Conservation (phyloP, 2,888 invertebrate species). For the Leucophenga montana region DNA sequence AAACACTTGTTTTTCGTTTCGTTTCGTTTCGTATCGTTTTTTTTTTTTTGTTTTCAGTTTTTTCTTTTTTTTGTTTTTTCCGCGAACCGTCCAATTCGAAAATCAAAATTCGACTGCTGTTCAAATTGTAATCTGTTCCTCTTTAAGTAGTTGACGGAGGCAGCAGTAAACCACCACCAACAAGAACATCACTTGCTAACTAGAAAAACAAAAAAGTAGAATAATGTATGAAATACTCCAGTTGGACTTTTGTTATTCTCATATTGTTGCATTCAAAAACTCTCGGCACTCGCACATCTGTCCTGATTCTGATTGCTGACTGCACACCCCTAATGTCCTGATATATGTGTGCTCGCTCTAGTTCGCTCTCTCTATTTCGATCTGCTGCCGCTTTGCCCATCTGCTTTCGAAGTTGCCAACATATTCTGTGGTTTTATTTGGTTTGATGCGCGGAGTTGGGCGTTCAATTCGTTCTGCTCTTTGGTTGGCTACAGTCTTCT, state of each 20-base stretch:
- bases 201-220: neutral
- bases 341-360: slow-evolving; percentile 35
- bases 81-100: slow-evolving; percentile 58
- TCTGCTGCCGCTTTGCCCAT: slow-evolving; percentile 52
- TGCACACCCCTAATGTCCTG: slow-evolving; percentile 57
- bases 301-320: slow-evolving; percentile 61
- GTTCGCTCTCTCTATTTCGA: slow-evolving; percentile 36
- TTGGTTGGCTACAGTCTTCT: slow-evolving; percentile 64
- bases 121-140: slow-evolving; percentile 72
- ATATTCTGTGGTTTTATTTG: slow-evolving; percentile 73
- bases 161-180: slow-evolving; percentile 39
- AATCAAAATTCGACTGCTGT: slow-evolving; percentile 70
- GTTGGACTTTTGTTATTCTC: slow-evolving; percentile 59
- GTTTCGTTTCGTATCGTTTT: slow-evolving; percentile 6
- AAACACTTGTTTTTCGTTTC: neutral
- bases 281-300: slow-evolving; percentile 70
- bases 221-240: slow-evolving; percentile 47
- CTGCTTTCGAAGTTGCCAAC: slow-evolving; percentile 73
- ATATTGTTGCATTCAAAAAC: slow-evolving; percentile 71
- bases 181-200: slow-evolving; percentile 28
- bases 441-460: slow-evolving; percentile 44
- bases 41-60: slow-evolving; percentile 3
- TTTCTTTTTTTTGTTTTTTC: neutral
- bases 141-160: slow-evolving; percentile 70
- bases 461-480: slow-evolving; percentile 43